A percentile compares a stretch with the other conserved stretches of the same genome.
phyloP scores from a whole-genome alignment of 2,113 vertebrate genomes.

The Passer domesticus region DNA sequence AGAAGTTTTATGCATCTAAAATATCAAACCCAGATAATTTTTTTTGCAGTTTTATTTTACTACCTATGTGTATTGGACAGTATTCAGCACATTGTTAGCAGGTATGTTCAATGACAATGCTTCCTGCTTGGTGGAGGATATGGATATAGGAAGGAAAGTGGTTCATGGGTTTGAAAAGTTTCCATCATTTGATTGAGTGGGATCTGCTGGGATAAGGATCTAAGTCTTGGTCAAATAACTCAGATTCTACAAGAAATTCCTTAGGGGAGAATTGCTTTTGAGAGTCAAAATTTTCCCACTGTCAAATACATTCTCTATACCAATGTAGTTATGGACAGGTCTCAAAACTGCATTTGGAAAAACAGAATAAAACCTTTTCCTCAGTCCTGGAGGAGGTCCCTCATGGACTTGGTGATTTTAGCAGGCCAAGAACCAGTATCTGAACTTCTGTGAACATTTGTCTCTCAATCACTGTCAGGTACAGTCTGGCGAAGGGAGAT shows the following conservation, averaged over 20 bases:
- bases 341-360: not conserved
- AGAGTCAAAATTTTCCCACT: not conserved
- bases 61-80: fast-evolving
- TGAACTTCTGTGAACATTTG: not conserved
- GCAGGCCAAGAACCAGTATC: not conserved
- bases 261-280: not conserved
- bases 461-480: fast-evolving
- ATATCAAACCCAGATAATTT: not conserved
- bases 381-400: not conserved
- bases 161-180: not conserved
- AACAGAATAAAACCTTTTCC: not conserved
- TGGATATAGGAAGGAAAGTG: fast-evolving
- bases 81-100: not conserved
- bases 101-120: not conserved
- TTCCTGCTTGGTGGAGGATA: not conserved
- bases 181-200: not conserved
- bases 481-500: not conserved
- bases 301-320: not conserved
- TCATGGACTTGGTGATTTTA: fast-evolving
- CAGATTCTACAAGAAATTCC: not conserved
- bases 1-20: not conserved
- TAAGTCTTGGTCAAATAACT: not conserved
- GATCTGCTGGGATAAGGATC: not conserved
- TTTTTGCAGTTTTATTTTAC: not conserved
- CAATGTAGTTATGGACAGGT: not conserved